These are phyloP conservation scores for Drosophila lutescens DNA, from an alignment of 2,888 invertebrate species.

Conservation along the genomic window DNA sequence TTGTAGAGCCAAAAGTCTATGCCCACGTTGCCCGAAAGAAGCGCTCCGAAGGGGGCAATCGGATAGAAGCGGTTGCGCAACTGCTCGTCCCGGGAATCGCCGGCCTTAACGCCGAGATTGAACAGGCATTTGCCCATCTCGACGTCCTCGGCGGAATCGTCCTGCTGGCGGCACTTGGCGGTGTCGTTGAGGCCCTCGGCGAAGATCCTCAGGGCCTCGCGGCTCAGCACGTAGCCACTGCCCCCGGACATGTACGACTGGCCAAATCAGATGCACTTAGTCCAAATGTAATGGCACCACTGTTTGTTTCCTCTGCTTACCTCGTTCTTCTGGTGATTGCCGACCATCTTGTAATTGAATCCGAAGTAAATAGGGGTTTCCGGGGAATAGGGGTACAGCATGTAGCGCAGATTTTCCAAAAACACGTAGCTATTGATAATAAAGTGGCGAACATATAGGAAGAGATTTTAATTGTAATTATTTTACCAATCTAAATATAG, in stretches of 20 bases:
- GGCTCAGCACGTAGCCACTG: conserved; percentile 95
- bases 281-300: not conserved
- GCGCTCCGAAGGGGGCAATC: conserved; percentile 94
- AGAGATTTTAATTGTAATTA: too few relatives aligned
- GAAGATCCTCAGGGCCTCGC: conserved; percentile 89
- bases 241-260: conserved; percentile 95
- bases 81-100: conserved; percentile 93
- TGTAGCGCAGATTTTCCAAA: conserved; percentile 95
- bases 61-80: conserved; percentile 97
- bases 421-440: conserved; percentile 85
- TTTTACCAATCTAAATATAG: too few relatives aligned
- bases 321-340: conserved; percentile 42
- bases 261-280: not conserved
- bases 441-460: not conserved
- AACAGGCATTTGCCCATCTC: conserved; percentile 89
- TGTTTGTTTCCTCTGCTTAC: conserved; percentile 66
- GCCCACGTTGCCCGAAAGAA: conserved; percentile 93
- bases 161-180: conserved; percentile 84
- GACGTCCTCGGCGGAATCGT: conserved; percentile 84
- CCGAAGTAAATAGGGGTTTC: conserved; percentile 93
- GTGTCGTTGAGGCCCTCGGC: conserved; percentile 89
- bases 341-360: conserved; percentile 91
- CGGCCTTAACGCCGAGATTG: conserved; percentile 92
- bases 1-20: conserved; percentile 93
- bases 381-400: conserved; percentile 90